These are phyloP conservation scores for Drosophila seclusa DNA, from an alignment of 2,888 invertebrate genomes.

Conservation along the genomic window DNA sequence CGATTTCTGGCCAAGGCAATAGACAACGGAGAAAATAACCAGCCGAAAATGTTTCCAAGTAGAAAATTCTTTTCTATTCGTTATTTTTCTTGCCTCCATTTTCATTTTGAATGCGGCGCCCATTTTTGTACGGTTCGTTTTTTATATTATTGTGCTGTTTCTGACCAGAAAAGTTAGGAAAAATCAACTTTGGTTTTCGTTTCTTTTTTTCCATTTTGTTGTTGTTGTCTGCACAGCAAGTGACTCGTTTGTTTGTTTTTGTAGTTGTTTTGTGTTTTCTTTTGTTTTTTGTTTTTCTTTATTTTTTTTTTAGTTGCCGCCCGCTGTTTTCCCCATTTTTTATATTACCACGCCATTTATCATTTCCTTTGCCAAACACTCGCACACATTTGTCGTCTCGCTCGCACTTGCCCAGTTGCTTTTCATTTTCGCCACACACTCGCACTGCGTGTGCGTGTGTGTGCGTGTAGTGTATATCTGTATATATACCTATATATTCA, in stretches of 20 bases:
- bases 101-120: conserved; percentile 73
- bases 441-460: conserved; percentile 5
- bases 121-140: conserved; percentile 53
- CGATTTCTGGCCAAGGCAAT: conserved; percentile 36
- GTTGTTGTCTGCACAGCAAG: conserved; percentile 53
- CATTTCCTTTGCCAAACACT: conserved; percentile 79
- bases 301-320: conserved; percentile 61
- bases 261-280: conserved; percentile 36
- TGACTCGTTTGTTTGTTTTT: conserved; percentile 59
- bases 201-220: conserved; percentile 27
- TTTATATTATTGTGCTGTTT: conserved; percentile 5
- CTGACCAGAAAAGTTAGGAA: conserved; percentile 62
- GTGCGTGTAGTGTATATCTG: conserved; percentile 11
- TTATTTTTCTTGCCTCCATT: conserved; percentile 40
- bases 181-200: conserved; percentile 61
- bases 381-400: conserved; percentile 45
- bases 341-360: conserved; percentile 83
- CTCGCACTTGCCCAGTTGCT: conserved; percentile 40
- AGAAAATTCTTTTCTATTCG: conserved; percentile 55
- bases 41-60: conserved; percentile 67
- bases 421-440: conserved; percentile 34
- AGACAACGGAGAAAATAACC: conserved; percentile 42
- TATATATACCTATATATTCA: background rate
- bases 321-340: conserved; percentile 81
- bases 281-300: conserved; percentile 44